Conservation (phyloP, 1,140 invertebrate genomes). For the Lepidurus couesii region DNA sequence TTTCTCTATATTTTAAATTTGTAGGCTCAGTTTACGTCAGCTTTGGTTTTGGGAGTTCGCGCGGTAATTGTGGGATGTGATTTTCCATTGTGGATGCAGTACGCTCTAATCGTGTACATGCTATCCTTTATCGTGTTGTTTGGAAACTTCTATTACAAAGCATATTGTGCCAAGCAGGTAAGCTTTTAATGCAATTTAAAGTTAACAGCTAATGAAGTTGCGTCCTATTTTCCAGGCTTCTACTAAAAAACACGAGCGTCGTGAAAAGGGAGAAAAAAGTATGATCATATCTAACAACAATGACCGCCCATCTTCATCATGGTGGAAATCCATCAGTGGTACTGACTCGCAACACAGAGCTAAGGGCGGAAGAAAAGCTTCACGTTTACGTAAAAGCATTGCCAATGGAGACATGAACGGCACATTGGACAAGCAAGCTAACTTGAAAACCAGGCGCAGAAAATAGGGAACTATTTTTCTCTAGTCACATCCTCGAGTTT, state of each 20-base stretch:
- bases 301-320: background rate
- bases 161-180: slow-evolving; percentile 49
- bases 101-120: slow-evolving; percentile 83
- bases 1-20: slow-evolving; percentile 24
- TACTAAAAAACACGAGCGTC: background rate
- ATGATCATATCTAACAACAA: background rate
- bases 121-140: slow-evolving; percentile 84
- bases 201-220: background rate
- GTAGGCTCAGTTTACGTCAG: slow-evolving; percentile 78
- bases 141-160: slow-evolving; percentile 82
- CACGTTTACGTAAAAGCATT: slow-evolving; percentile 4
- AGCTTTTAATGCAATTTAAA: background rate
- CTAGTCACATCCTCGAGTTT: background rate
- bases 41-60: slow-evolving; percentile 72
- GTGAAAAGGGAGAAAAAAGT: background rate
- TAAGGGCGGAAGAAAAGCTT: background rate
- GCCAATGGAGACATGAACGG: background rate
- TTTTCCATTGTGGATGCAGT: slow-evolving; percentile 91
- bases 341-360: background rate
- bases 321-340: background rate
- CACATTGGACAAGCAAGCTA: background rate
- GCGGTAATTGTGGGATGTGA: slow-evolving; percentile 75
- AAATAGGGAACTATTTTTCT: slow-evolving; percentile 11
- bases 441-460: background rate
- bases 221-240: background rate